Conservation (phyloP, 1,140 invertebrate species). For the Pogonomyrmex barbatus region DNA sequence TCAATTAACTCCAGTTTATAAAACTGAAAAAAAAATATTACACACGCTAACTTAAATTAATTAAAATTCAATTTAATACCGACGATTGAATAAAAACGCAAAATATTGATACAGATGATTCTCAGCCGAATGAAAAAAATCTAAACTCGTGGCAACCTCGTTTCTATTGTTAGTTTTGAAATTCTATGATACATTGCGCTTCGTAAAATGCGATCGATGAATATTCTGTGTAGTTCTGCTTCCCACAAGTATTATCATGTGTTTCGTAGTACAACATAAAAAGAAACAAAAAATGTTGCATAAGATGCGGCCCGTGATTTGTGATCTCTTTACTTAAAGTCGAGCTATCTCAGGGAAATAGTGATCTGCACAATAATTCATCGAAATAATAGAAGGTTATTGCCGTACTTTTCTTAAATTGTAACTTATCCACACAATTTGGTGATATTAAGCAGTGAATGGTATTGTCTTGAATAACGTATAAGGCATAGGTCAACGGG, state of each 20-base stretch:
- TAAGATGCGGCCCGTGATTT: background rate
- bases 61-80: background rate
- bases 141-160: background rate
- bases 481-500: constrained; percentile 7
- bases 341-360: background rate
- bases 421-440: constrained; percentile 61
- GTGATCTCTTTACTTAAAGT: constrained; percentile 41
- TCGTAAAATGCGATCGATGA: constrained; percentile 6
- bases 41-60: background rate
- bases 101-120: constrained; percentile 5
- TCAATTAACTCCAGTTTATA: constrained; percentile 27
- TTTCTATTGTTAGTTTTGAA: background rate
- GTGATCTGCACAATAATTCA: background rate
- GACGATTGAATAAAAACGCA: background rate
- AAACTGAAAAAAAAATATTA: background rate
- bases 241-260: background rate
- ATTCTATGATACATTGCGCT: background rate
- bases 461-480: background rate
- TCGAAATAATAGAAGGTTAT: background rate
- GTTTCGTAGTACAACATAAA: constrained; percentile 17
- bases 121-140: background rate
- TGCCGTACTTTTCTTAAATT: constrained; percentile 46
- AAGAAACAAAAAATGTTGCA: background rate
- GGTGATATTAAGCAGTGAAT: constrained; percentile 5
- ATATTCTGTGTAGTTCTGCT: background rate